Conservation (phyloP, 92 coral and sea anemone species). For the Montipora capitata region DNA sequence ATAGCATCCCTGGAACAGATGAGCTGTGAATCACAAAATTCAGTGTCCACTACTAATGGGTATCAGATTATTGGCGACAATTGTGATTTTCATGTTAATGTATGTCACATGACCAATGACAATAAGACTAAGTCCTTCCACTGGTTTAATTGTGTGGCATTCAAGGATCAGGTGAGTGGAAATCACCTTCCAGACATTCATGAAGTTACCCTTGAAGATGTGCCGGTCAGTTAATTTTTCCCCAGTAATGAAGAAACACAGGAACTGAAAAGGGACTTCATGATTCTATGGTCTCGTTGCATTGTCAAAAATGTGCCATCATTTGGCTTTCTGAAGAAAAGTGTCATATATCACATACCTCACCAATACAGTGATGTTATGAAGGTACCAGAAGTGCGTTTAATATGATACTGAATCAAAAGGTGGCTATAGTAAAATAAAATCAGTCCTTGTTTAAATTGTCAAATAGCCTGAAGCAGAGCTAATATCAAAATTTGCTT, state of each 20-base stretch:
- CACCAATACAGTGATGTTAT: slow-evolving; percentile 71
- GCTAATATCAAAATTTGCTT: not conserved
- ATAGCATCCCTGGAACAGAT: slow-evolving; percentile 17
- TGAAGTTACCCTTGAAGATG: slow-evolving; percentile 50
- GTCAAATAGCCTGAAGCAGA: not conserved
- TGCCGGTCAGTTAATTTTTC: slow-evolving; percentile 53
- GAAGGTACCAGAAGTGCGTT: slow-evolving; percentile 19
- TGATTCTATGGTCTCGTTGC: slow-evolving; percentile 67
- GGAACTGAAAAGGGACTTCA: slow-evolving; percentile 68
- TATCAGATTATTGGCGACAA: slow-evolving; percentile 77
- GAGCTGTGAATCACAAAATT: slow-evolving; percentile 13
- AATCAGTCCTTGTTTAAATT: not conserved
- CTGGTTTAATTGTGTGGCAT: slow-evolving; percentile 64
- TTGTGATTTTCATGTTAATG: slow-evolving; percentile 64
- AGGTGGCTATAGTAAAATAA: not conserved
- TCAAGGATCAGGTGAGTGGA: slow-evolving; percentile 72
- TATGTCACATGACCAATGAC: slow-evolving; percentile 53
- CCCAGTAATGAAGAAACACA: slow-evolving; percentile 50
- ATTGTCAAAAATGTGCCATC: slow-evolving; percentile 53
- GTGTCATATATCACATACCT: slow-evolving; percentile 73
- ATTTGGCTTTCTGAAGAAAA: slow-evolving; percentile 36
- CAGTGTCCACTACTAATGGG: not conserved
- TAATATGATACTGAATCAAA: not conserved
- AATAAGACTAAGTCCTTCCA: slow-evolving; percentile 74
- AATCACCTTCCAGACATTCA: slow-evolving; percentile 46